These are phyloP conservation scores for Onychomys leucogaster DNA, from an alignment of 2,797 vertebrate genomes.

Conservation along the genomic window DNA sequence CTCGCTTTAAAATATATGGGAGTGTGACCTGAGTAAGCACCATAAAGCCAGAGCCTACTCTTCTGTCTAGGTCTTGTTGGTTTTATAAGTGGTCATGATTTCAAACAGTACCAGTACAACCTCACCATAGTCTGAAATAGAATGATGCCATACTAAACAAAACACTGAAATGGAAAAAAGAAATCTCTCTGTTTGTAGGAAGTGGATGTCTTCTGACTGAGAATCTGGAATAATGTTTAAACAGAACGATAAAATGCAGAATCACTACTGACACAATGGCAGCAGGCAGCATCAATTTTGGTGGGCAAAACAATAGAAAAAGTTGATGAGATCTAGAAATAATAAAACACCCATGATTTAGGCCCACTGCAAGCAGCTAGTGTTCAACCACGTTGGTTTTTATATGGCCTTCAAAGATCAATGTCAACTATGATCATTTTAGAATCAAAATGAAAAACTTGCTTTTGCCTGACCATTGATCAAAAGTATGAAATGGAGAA, in stretches of 20 bases:
- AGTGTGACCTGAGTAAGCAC: conserved; percentile 79
- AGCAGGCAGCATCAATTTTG: conserved; percentile 63
- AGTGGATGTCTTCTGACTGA: conserved; percentile 76
- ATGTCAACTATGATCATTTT: conserved; percentile 80
- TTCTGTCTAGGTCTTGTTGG: not conserved
- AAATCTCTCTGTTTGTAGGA: conserved; percentile 37
- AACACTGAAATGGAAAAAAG: conserved; percentile 75
- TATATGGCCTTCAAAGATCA: conserved; percentile 89
- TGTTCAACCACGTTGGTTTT: conserved; percentile 94
- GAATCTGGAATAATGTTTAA: conserved; percentile 66
- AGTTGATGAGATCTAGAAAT: conserved; percentile 79
- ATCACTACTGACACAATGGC: conserved; percentile 75
- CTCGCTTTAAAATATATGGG: conserved; percentile 60
- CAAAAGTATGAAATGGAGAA: conserved; percentile 89
- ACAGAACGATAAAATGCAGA: conserved; percentile 73
- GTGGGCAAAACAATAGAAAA: conserved; percentile 78
- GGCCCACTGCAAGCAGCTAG: conserved; percentile 86
- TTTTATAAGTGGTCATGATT: conserved; percentile 63
- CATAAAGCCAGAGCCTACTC: conserved; percentile 61
- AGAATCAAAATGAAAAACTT: conserved; percentile 77
- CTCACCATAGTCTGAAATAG: conserved; percentile 70
- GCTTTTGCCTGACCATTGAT: conserved; percentile 92
- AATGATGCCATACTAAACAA: conserved; percentile 77
- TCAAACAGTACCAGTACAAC: conserved; percentile 80
- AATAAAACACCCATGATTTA: conserved; percentile 62